These are phyloP conservation scores for Genyomyrus donnyi DNA, from an alignment of 2,113 vertebrate species.

Conservation along the genomic window DNA sequence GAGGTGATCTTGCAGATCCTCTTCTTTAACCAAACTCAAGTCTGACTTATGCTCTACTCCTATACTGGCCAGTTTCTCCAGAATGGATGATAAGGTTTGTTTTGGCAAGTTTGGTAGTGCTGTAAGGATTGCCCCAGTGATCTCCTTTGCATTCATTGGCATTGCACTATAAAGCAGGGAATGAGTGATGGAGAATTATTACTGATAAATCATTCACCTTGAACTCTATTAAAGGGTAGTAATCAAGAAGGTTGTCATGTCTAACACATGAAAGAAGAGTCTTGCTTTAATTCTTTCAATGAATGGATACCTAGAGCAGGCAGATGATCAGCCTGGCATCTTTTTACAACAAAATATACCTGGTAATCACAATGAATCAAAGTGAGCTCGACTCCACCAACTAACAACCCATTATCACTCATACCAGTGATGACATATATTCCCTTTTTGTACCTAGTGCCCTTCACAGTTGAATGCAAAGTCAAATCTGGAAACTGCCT, in stretches of 20 bases:
- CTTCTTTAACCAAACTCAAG: neutral
- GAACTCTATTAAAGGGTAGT: neutral
- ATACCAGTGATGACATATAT: neutral
- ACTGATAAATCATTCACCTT: neutral
- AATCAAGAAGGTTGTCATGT: neutral
- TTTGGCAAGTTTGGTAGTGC: constrained; percentile 1
- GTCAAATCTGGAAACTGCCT: neutral
- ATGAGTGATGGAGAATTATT: neutral
- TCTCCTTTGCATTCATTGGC: neutral
- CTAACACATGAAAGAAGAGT: neutral
- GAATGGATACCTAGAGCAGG: neutral
- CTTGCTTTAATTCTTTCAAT: neutral
- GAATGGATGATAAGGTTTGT: neutral
- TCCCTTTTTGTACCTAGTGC: neutral
- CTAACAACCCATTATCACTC: neutral
- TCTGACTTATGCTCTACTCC: neutral
- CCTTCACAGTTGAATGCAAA: neutral
- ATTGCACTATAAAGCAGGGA: neutral
- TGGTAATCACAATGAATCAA: neutral
- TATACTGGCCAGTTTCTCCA: neutral
- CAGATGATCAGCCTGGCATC: neutral
- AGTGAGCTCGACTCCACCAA: neutral
- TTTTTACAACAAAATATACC: neutral
- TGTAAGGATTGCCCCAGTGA: neutral
- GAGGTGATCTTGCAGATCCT: neutral